Conservation (phyloP, 2,888 invertebrate genomes). For the Spodoptera littoralis region DNA sequence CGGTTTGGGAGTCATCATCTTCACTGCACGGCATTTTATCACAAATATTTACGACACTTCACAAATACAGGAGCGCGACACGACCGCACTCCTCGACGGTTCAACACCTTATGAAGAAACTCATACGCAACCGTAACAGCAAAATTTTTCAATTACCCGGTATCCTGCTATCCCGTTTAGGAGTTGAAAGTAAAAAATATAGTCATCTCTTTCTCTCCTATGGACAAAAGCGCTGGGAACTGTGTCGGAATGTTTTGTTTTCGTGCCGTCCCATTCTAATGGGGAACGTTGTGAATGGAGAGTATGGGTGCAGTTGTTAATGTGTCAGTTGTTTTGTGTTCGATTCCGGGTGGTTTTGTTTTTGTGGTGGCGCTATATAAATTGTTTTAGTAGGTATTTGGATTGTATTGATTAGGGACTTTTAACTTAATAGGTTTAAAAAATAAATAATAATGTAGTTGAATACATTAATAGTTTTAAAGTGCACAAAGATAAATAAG, state of each 20-base stretch:
- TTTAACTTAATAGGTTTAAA: no score
- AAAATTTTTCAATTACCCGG: conserved; percentile 78
- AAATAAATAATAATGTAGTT: no score
- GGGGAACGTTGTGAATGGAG: conserved; percentile 80
- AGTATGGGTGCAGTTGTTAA: conserved; percentile 62
- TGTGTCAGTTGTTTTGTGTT: conserved; percentile 60
- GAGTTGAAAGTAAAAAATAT: conserved; percentile 60
- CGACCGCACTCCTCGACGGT: conserved; percentile 64
- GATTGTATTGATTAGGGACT: background rate
- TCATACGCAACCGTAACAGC: conserved; percentile 70
- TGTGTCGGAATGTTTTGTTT: conserved; percentile 88
- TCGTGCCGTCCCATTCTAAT: conserved; percentile 80
- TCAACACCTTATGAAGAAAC: conserved; percentile 66
- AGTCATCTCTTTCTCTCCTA: conserved; percentile 66
- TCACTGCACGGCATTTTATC: conserved; percentile 90
- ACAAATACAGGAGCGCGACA: conserved; percentile 44
- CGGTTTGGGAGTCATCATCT: conserved; percentile 88
- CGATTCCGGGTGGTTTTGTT: conserved; percentile 61
- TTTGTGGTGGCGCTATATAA: background rate
- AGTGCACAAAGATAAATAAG: no score
- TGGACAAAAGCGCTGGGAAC: conserved; percentile 76
- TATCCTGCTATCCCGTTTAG: conserved; percentile 77
- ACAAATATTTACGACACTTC: conserved; percentile 15
- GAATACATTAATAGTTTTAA: no score
- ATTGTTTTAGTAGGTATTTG: background rate